Conservation (phyloP, 2,888 invertebrate species). For the Catocala sponsa region DNA sequence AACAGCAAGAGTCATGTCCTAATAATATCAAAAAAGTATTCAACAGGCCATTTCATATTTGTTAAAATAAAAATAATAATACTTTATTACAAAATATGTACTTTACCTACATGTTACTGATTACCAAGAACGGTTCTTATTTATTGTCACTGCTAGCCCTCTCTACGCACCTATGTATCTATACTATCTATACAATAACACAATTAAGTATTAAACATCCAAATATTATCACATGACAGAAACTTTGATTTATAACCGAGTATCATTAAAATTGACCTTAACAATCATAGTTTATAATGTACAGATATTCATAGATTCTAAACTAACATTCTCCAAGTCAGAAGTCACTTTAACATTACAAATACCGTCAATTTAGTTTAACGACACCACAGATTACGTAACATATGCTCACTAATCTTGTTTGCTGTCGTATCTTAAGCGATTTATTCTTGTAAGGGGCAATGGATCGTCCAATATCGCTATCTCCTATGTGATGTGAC, state of each 20-base stretch:
- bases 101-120: too few relatives aligned
- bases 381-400: constrained; percentile 14
- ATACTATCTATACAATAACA: too few relatives aligned
- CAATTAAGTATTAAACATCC: not conserved
- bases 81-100: too few relatives aligned
- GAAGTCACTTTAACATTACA: constrained; percentile 15
- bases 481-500: constrained; percentile 51
- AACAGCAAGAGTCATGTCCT: not conserved
- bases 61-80: too few relatives aligned
- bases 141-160: too few relatives aligned
- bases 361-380: constrained; percentile 22
- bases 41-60: not conserved
- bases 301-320: constrained; percentile 6
- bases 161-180: too few relatives aligned
- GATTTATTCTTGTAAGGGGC: constrained; percentile 32
- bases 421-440: constrained; percentile 23
- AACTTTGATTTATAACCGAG: not conserved
- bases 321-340: constrained; percentile 7
- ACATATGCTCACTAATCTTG: constrained; percentile 28
- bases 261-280: constrained; percentile 7
- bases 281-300: constrained; percentile 3
- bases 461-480: constrained; percentile 42
- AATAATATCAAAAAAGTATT: not conserved
- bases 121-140: too few relatives aligned
- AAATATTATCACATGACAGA: constrained; percentile 3